These are phyloP conservation scores for Phyllotis vaccarum DNA, from an alignment of 2,797 vertebrate genomes.

Conservation along the genomic window DNA sequence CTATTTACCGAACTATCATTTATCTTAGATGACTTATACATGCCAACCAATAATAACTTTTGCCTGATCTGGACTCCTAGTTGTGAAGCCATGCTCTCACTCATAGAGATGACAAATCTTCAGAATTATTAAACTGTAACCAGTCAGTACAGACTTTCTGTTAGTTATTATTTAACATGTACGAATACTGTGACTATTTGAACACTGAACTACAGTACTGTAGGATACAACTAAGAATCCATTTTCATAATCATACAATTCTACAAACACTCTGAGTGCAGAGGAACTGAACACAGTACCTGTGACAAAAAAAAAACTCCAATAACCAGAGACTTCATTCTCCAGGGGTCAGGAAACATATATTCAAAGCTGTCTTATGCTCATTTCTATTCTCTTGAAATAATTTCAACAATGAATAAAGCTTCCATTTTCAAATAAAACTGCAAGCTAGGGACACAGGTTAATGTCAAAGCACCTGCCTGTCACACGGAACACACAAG, in stretches of 20 bases:
- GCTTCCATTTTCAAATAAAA: neutral
- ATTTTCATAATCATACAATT: neutral
- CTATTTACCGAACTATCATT: conserved; percentile 30
- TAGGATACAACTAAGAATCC: conserved; percentile 32
- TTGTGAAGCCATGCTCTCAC: neutral
- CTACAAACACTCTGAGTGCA: neutral
- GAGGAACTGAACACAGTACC: neutral
- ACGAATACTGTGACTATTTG: neutral
- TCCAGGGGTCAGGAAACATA: neutral
- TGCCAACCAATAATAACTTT: conserved; percentile 37
- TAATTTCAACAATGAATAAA: conserved; percentile 33
- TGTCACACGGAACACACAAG: neutral
- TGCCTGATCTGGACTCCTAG: conserved; percentile 26
- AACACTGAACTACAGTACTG: neutral
- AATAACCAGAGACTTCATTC: neutral
- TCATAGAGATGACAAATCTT: conserved; percentile 18
- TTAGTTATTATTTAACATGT: neutral
- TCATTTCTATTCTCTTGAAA: conserved; percentile 30
- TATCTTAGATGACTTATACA: conserved; percentile 25
- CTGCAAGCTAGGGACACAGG: neutral
- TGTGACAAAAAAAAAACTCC: neutral
- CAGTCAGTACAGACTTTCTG: neutral
- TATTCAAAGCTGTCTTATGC: neutral
- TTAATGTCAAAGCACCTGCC: neutral
- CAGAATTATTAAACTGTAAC: conserved; percentile 51